These are phyloP conservation scores for Patiria pectinifera DNA, from an alignment of 53 echinoderm and acorn worm genomes.

Conservation along the genomic window DNA sequence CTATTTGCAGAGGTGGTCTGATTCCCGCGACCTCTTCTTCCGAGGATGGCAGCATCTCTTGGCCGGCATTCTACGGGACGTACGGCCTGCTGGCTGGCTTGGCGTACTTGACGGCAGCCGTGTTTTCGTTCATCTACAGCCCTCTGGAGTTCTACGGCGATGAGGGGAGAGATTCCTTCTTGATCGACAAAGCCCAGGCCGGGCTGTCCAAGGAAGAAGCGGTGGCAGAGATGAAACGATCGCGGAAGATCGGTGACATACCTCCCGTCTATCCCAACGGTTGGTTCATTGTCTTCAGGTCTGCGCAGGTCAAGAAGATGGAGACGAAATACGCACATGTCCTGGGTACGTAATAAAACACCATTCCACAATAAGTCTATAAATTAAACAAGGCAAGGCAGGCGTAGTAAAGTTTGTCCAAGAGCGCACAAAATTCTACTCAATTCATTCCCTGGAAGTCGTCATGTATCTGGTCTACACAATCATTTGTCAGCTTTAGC, in stretches of 20 bases:
- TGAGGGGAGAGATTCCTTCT: background rate
- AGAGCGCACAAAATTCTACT: too few relatives aligned
- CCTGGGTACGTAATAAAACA: background rate
- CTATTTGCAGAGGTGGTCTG: background rate
- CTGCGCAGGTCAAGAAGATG: slow-evolving; percentile 25
- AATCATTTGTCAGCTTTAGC: too few relatives aligned
- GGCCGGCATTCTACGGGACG: background rate
- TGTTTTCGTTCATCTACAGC: background rate
- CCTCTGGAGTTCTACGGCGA: background rate
- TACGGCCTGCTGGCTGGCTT: background rate
- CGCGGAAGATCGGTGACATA: slow-evolving; percentile 41
- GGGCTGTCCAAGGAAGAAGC: slow-evolving; percentile 15
- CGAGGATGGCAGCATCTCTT: background rate
- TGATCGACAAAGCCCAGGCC: background rate
- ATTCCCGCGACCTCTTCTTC: background rate
- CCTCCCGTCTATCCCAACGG: slow-evolving; percentile 75
- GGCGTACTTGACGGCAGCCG: background rate
- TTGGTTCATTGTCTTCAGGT: slow-evolving; percentile 57
- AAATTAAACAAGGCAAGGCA: too few relatives aligned
- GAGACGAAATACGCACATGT: slow-evolving; percentile 22
- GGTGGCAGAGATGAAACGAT: slow-evolving; percentile 9
- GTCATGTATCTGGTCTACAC: too few relatives aligned
- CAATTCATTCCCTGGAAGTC: too few relatives aligned
- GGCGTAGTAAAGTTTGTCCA: too few relatives aligned
- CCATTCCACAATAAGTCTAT: too few relatives aligned